Conservation (phyloP, 2,797 vertebrate species). For the Onychomys torridus region DNA sequence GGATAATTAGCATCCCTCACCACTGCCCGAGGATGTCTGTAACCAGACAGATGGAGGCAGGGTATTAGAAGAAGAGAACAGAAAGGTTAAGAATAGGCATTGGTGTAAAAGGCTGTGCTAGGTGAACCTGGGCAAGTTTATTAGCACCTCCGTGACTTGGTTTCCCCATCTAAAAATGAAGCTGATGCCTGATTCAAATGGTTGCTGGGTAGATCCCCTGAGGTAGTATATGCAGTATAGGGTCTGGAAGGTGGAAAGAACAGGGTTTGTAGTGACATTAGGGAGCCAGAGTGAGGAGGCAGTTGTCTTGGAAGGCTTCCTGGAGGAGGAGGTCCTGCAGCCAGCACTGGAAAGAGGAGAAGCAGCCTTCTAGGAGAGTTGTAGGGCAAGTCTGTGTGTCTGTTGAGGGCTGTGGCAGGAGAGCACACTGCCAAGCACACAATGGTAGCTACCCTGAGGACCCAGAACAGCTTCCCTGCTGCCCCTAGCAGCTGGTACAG, state of each 20-base stretch:
- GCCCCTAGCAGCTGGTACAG: background rate
- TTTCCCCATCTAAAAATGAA: background rate
- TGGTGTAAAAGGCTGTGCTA: too few species aligned
- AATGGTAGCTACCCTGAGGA: background rate
- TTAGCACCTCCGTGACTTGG: background rate
- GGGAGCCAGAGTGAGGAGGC: background rate
- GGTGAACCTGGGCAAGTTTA: background rate
- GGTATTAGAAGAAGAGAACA: background rate
- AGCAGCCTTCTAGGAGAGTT: background rate
- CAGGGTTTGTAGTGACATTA: background rate
- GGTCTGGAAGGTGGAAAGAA: background rate
- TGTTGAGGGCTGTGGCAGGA: background rate
- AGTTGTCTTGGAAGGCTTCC: slow-evolving; percentile 41
- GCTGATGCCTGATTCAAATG: background rate
- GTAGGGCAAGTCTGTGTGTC: background rate
- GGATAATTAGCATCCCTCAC: rapidly evolving
- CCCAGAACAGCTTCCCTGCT: background rate
- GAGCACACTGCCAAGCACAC: background rate
- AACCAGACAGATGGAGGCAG: background rate
- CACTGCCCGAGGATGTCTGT: background rate
- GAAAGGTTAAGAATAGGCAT: background rate
- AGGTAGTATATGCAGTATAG: background rate
- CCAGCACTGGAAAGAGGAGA: background rate
- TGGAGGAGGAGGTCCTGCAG: slow-evolving; percentile 21
- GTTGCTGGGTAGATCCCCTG: background rate